A percentile compares a stretch with the other conserved stretches of the same genome.
Conservation (phyloP, 2,113 vertebrate species). For the Dasyornis broadbenti region DNA sequence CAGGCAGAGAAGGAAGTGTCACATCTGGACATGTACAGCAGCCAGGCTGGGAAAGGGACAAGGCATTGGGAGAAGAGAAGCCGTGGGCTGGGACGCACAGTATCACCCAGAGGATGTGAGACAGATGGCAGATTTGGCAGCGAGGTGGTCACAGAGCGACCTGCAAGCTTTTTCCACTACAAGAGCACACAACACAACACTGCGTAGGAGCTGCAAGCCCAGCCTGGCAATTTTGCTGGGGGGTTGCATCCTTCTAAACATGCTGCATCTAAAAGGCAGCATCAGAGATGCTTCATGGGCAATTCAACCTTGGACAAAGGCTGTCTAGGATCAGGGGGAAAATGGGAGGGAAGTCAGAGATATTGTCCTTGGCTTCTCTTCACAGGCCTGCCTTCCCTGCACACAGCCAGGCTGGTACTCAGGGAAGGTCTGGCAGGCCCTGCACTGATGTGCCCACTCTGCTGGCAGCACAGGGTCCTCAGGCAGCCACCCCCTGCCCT, state of each 20-base stretch:
- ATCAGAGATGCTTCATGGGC: not conserved
- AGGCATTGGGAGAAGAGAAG: not conserved
- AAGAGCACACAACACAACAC: not conserved
- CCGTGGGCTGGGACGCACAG: not conserved
- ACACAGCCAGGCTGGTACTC: not conserved
- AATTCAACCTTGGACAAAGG: not conserved
- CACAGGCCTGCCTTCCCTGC: not conserved
- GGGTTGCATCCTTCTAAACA: not conserved
- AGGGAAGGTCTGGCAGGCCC: not conserved
- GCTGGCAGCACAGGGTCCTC: not conserved
- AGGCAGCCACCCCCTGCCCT: not conserved
- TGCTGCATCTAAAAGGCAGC: not conserved
- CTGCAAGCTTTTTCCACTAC: not conserved
- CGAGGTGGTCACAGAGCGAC: not conserved
- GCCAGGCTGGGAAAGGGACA: not conserved
- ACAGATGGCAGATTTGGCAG: conserved; percentile 35
- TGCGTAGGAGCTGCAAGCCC: not conserved
- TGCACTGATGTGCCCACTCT: not conserved
- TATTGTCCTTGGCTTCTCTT: not conserved
- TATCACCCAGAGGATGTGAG: not conserved
- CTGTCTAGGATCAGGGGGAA: not conserved
- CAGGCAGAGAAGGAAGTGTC: not conserved
- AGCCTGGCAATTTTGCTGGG: not conserved
- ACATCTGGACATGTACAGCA: not conserved
- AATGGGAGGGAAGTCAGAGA: not conserved